Conservation (phyloP, 2,797 vertebrate genomes). For the Catostomus latipinnis region DNA sequence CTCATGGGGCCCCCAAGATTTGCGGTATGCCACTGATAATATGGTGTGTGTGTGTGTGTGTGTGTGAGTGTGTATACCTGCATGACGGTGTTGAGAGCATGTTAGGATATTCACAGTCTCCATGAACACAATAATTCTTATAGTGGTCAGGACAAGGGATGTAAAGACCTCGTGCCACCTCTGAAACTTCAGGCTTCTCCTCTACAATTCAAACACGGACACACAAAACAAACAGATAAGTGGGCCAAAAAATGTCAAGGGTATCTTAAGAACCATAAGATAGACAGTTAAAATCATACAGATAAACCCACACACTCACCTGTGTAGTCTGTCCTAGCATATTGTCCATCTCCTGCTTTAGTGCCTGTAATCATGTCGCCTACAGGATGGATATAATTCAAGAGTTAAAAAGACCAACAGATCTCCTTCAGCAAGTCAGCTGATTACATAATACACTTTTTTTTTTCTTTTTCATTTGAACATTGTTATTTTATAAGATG, state of each 20-base stretch:
- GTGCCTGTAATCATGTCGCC: constrained; percentile 89
- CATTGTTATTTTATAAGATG: no score
- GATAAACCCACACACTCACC: constrained; percentile 73
- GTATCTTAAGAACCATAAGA: background rate
- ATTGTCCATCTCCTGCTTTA: constrained; percentile 92
- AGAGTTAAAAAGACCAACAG: constrained; percentile 16
- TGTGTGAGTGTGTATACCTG: constrained; percentile 80
- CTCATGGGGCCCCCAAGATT: no score
- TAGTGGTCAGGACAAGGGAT: constrained; percentile 94
- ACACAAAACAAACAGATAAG: constrained; percentile 16
- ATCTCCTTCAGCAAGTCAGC: constrained; percentile 3
- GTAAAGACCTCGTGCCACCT: constrained; percentile 87
- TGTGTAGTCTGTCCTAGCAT: constrained; percentile 89
- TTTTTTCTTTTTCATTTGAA: no score
- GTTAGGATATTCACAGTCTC: constrained; percentile 93
- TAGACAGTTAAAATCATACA: background rate
- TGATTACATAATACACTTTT: constrained; percentile 14
- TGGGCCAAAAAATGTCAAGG: constrained; percentile 1
- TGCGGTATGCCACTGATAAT: no score
- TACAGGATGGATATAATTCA: constrained; percentile 64
- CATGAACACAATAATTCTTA: constrained; percentile 95
- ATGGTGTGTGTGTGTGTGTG: no score
- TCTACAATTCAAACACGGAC: constrained; percentile 53
- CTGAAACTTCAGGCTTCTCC: constrained; percentile 78
- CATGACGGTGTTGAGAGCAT: constrained; percentile 92